Evolutionary conservation across 2,797 vertebrate genomes (phyloP), one percentile per base, ranked within the genome.

Genomic region (Cetoscarus ocellatus): DNA sequence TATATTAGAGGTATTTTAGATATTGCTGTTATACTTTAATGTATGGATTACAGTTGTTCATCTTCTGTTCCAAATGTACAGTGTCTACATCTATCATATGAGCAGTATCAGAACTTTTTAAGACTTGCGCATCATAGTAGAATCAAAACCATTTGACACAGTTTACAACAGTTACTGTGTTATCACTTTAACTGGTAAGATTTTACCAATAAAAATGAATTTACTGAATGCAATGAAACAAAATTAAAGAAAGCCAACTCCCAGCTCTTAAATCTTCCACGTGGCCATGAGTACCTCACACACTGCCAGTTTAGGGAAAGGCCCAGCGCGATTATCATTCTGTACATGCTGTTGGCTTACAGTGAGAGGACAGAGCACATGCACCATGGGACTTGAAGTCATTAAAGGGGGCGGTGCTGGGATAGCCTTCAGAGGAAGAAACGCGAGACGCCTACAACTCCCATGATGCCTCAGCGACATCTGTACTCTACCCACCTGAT

Each of bases 301-400:
- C 51, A 53, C 1, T 43, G 43, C 19, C 57, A 56, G 55, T 1
- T 43, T 19, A 7, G 17, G 45, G 47, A 63, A 69, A 79, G 67
- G 66, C 69, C 72, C 42, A 39, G 47, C 50, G 56, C 63, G 61
- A 65, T 59, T 52, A 67, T 59, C n/a, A 73, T 49, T 67, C 61
- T 27, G 50, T 15, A 42, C 64, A 77, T 38, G 72, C 44, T 72
- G 59, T 44, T 52, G 13, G 34, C 44, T 39, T 52, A 42, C 17
- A 47, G 10, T 1, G 10, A 50, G 27, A 49, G 7, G 74, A 64
- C 10, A 6, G 4, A 9, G 14, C 8, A 12, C 47, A 1, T 82
- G 85, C 62, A 74, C 87, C 81, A 13, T 91, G 90, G 94, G 90
- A 35, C 3, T 76, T 88, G 88, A 10, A 83, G 93, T 94, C 51